Base-by-base conservation (phyloP, 2,888 invertebrate species). In the Nomada flava region DNA sequence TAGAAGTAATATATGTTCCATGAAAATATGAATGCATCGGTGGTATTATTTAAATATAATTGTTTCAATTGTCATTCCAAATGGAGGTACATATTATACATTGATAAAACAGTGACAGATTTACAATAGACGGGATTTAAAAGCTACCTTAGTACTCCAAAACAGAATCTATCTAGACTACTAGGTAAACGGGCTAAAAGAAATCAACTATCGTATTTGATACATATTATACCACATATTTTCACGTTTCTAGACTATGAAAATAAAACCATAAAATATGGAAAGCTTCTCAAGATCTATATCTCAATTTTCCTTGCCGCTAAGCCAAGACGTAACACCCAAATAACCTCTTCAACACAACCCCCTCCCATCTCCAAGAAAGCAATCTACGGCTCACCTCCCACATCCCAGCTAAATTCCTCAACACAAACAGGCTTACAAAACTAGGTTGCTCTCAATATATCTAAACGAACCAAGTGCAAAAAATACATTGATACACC, bases 371-470 rank as follows among this genome's bases (percentile, higher is more conserved):
- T n/a, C 1, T 1, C 3, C 57, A 13, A 42, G 44, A 57, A 69
- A 11, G 5, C 13, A 20, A 20, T 50, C 50, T 50, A 13, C 9
- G 20, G 50, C 2, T 15, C 13, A 63, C 42, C 42, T 13, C 42
- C 2, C n/a, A 15, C 29, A 5, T 15, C 11, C 15, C 20, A 47
- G 4, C 7, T 5, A 44, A 60, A 64, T 72, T 72, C 44, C 53
- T 26, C n/a, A 4, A 63, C 26, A 63, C 26, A 59, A 26, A 59
- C 15, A 13, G 23, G 23, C 10, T 15, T 26, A 47, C 11, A 44
- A 47, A 64, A 64, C n/a, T 64, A 29, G 64, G 53, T 64, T 47
- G 29, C n/a, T n/a, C 23, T 47, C 7, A 26, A 44, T 29, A n/a
- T 47, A 20, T 13, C 13, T 23, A 36, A 71, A 23, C 20, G 5